Conservation (phyloP, 2,888 invertebrate genomes). For the Gastrophysa polygoni region DNA sequence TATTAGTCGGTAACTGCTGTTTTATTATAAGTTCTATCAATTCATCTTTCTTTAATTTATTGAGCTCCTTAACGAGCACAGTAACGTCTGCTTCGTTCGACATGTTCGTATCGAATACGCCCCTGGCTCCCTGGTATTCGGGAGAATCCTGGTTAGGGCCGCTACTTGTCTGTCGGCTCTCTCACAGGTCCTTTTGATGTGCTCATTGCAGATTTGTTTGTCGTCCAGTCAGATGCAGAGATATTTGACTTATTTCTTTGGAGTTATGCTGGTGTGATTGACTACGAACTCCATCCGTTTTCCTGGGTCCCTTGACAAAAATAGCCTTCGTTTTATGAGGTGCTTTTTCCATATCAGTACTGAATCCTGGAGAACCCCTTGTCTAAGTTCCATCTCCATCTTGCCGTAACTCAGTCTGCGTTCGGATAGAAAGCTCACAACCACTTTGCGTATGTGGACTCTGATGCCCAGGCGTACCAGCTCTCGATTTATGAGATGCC, state of each 20-base stretch:
- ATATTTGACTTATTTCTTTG: not conserved
- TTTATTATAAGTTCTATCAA: no score
- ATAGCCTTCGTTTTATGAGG: not conserved
- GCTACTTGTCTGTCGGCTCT: not conserved
- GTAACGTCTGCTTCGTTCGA: no score
- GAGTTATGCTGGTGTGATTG: not conserved
- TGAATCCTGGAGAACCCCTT: slow-evolving; percentile 2
- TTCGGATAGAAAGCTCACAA: not conserved
- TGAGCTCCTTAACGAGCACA: no score
- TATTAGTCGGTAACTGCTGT: no score
- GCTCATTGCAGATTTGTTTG: not conserved
- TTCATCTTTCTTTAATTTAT: no score
- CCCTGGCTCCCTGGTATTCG: no score
- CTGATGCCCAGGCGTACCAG: not conserved
- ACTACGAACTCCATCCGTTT: not conserved
- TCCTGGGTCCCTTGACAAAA: not conserved
- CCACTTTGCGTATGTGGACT: not conserved
- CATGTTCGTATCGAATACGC: no score
- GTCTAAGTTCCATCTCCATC: not conserved
- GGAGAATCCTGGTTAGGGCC: no score
- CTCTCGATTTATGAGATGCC: slow-evolving; percentile 7
- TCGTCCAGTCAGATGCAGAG: not conserved
- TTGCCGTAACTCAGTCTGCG: not conserved
- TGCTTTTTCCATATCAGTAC: not conserved
- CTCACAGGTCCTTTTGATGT: not conserved